Conservation (phyloP, 1,140 invertebrate genomes). For the Pachyrhynchus sulphureomaculatus region DNA sequence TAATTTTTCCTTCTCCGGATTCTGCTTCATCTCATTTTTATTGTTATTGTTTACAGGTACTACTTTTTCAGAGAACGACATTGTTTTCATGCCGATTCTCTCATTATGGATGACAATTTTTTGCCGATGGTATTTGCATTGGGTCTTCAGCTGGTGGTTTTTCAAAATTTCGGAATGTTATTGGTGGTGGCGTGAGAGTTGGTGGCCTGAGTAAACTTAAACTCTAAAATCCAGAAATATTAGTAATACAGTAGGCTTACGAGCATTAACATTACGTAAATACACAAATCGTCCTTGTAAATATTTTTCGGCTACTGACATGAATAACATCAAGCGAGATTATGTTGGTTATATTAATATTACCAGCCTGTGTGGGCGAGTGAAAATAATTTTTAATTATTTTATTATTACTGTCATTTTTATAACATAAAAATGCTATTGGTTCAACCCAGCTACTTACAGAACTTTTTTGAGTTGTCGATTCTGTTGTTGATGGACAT, state of each 20-base stretch:
- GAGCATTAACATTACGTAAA: background rate
- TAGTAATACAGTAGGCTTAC: background rate
- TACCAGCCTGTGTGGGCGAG: too few relatives aligned
- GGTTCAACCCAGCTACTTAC: too few relatives aligned
- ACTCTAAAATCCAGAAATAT: conserved; percentile 29
- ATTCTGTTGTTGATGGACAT: conserved; percentile 31
- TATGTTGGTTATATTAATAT: too few relatives aligned
- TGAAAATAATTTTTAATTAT: too few relatives aligned
- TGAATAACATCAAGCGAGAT: too few relatives aligned
- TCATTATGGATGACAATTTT: conserved; percentile 51
- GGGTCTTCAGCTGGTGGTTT: conserved; percentile 29
- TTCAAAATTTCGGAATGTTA: conserved; percentile 47
- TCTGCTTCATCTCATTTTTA: conserved; percentile 21
- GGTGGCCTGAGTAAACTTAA: conserved; percentile 59
- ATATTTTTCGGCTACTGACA: too few relatives aligned
- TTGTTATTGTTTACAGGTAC: conserved; percentile 24
- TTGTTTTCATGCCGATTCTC: conserved; percentile 48
- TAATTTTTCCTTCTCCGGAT: conserved; percentile 30
- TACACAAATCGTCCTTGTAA: too few relatives aligned
- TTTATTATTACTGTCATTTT: too few relatives aligned
- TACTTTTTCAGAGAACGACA: conserved; percentile 49
- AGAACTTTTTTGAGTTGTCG: conserved; percentile 40
- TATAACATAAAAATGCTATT: too few relatives aligned
- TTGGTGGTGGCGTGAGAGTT: conserved; percentile 49
- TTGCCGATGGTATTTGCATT: conserved; percentile 30